Base-by-base conservation (phyloP, 1,140 invertebrate genomes). In the Calycopis cecrops region DNA sequence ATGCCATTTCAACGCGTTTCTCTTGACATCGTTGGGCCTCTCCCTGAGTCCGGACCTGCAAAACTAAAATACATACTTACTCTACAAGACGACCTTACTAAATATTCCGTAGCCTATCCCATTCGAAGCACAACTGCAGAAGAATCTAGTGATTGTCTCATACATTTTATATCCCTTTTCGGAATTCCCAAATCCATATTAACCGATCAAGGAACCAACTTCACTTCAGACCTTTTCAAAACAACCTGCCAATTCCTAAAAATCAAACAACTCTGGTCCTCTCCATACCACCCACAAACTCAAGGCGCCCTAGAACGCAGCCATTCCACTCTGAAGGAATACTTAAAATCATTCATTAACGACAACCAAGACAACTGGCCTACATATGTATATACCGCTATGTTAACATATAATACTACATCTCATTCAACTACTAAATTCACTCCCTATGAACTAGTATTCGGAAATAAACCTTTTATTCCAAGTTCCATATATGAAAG, bases 261-360 rank as follows among this genome's bases (percentile, higher is more conserved):
- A n/a, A n/a, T n/a, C n/a, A n/a, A n/a, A n/a, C n/a, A n/a, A n/a
- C n/a, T n/a, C n/a, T n/a, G n/a, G n/a, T n/a, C n/a, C n/a, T n/a
- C n/a, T n/a, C n/a, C n/a, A n/a, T n/a, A n/a, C n/a, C n/a, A n/a
- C n/a, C n/a, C n/a, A n/a, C n/a, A n/a, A n/a, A n/a, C 55, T 40
- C 21, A 28, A 28, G 60, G 60, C 37, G 68, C 72, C 11, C 48
- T 86, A 18, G 79, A 86, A 70, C 55, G 79, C 40, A 63, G 54
- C 17, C 82, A 87, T 65, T 44, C 51, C n/a, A 81, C 75, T 9
- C 52, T 88, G 51, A 63, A 53, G 12, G 81, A 87, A 35, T 87
- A 84, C 67, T 28, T 85, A 14, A 78, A 72, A 70, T 69, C 78
- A 59, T 87, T 68, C 55, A 62, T 86, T 4, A 69, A 73, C 17